Evolutionary conservation across 2,113 vertebrate genomes (phyloP).

Genomic region (Neolamprologus caudopunctatus): DNA sequence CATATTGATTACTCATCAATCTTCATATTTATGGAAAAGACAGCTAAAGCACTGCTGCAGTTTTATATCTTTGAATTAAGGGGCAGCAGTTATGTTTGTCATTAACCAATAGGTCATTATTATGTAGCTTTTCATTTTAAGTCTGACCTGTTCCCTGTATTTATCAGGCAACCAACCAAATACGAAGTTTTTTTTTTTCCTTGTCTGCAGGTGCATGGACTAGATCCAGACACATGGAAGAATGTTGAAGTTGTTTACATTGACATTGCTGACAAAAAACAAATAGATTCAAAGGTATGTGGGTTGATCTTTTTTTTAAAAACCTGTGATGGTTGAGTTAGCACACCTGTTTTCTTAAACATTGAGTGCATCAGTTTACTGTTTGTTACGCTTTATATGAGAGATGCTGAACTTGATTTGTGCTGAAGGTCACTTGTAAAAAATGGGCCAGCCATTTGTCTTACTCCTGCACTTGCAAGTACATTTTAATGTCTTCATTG

Average conservation of each 20-base stretch:
- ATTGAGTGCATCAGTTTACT: neutral
- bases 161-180: neutral
- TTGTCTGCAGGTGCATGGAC: slow-evolving; percentile 79
- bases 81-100: neutral
- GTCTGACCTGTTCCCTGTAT: neutral
- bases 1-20: neutral
- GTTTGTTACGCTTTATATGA: neutral
- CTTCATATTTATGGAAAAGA: neutral
- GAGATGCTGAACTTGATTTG: neutral
- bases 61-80: neutral
- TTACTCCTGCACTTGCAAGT: neutral
- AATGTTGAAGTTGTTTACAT: slow-evolving; percentile 78
- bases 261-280: slow-evolving; percentile 85
- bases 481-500: neutral
- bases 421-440: neutral
- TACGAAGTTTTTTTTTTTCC: neutral
- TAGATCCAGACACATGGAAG: slow-evolving; percentile 79
- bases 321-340: neutral
- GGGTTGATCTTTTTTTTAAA: neutral
- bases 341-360: neutral
- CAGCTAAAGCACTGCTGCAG: neutral
- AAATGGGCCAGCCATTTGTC: neutral
- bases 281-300: slow-evolving; percentile 77
- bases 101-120: neutral
- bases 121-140: neutral